phyloP scores from a whole-genome alignment of 2,113 vertebrate species.

The Probosciger aterrimus region DNA sequence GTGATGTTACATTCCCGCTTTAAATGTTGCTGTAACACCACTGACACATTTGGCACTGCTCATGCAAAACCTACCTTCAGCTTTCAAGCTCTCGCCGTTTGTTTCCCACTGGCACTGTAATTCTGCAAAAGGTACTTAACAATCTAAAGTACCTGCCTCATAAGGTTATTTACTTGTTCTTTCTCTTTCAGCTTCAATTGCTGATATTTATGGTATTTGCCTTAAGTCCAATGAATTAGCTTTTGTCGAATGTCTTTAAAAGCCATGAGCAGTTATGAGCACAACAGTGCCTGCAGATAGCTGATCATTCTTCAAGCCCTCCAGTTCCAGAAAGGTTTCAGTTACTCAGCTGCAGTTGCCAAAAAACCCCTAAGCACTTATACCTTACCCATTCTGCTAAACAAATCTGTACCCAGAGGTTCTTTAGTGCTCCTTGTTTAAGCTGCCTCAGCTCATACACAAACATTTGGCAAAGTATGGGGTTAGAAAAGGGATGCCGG shows the following conservation, averaged over 20 bases:
- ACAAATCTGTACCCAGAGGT: not conserved
- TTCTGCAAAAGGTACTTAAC: not conserved
- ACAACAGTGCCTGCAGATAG: not conserved
- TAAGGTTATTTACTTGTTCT: not conserved
- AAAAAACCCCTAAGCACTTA: not conserved
- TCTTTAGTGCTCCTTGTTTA: not conserved
- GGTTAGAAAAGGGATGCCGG: not conserved
- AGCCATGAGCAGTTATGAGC: not conserved
- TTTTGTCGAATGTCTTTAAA: not conserved
- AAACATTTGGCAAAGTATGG: not conserved
- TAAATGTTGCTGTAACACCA: not conserved
- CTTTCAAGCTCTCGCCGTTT: not conserved
- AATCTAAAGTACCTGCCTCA: not conserved
- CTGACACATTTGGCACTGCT: not conserved
- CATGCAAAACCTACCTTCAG: not conserved
- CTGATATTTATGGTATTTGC: not conserved
- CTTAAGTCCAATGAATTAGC: not conserved
- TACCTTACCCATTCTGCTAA: not conserved
- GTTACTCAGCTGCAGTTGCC: slow-evolving; percentile 8
- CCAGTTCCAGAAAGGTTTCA: not conserved
- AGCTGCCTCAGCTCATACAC: not conserved
- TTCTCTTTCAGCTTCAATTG: not conserved
- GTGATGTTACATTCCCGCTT: not conserved
- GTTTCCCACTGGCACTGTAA: not conserved
- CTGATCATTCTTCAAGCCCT: not conserved